These are phyloP conservation scores for Pseudococcus jackbeardsleyi DNA, from an alignment of 2,888 invertebrate genomes.

Conservation along the genomic window DNA sequence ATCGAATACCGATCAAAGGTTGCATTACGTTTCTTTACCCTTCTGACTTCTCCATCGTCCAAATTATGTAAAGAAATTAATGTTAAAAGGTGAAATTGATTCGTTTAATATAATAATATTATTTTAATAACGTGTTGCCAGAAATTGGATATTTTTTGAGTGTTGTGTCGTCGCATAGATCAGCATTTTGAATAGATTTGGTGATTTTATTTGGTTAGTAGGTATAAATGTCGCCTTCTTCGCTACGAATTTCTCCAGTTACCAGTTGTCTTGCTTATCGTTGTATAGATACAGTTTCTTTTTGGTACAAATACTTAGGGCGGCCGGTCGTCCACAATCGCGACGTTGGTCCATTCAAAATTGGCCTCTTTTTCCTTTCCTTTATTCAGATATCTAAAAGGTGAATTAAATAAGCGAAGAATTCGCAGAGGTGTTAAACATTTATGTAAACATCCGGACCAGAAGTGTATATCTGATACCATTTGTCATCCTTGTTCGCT, in stretches of 20 bases:
- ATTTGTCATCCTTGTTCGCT: conserved; percentile 39
- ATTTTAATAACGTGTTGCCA: background rate
- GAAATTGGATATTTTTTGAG: conserved; percentile 27
- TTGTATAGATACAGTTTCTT: background rate
- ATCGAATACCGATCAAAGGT: background rate
- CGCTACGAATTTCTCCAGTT: background rate
- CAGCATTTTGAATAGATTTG: background rate
- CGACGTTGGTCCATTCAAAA: conserved; percentile 7
- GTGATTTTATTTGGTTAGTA: conserved; percentile 4
- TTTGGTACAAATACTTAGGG: background rate
- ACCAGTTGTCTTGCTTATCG: background rate
- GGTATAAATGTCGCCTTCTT: background rate
- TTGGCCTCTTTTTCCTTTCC: conserved; percentile 3
- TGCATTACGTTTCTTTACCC: too few relatives aligned
- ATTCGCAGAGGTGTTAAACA: conserved; percentile 60
- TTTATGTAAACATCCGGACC: conserved; percentile 63
- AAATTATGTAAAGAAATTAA: background rate
- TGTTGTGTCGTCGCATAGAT: background rate
- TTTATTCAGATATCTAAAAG: conserved; percentile 20
- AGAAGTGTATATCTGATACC: conserved; percentile 55
- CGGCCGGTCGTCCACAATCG: background rate
- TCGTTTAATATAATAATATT: conserved; percentile 14
- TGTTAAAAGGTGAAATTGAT: conserved; percentile 18
- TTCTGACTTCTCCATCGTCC: background rate
- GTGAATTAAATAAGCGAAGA: conserved; percentile 22